These are phyloP conservation scores for Chaetophractus vellerosus DNA, from an alignment of 2,797 vertebrate genomes.

Conservation along the genomic window DNA sequence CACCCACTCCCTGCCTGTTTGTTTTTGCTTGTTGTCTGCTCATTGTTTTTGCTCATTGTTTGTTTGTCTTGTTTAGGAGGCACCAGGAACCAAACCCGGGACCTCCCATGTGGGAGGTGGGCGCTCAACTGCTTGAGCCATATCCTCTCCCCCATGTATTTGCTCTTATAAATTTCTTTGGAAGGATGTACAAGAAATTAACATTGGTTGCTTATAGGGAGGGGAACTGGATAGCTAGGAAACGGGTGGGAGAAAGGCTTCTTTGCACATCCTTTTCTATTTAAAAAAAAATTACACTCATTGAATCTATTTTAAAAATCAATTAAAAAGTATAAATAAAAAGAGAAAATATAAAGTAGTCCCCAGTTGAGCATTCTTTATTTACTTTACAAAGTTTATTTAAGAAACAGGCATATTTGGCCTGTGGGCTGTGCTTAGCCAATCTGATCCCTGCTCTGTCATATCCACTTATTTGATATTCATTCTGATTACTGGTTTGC, in stretches of 20 bases:
- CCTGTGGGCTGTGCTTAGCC: background rate
- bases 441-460: background rate
- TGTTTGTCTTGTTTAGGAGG: too few relatives aligned
- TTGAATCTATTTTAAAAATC: conserved; percentile 57
- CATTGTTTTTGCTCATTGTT: too few relatives aligned
- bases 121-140: too few relatives aligned
- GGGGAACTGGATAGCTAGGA: conserved; percentile 47
- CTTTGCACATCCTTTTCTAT: conserved; percentile 40
- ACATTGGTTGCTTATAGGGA: conserved; percentile 47
- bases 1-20: too few relatives aligned
- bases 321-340: conserved; percentile 60
- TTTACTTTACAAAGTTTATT: conserved; percentile 70
- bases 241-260: background rate
- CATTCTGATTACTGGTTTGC: background rate
- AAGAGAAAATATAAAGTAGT: conserved; percentile 55
- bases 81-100: too few relatives aligned
- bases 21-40: too few relatives aligned
- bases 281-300: conserved; percentile 4
- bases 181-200: conserved; percentile 60
- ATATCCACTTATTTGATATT: conserved; percentile 39
- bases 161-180: conserved; percentile 60
- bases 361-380: conserved; percentile 12
- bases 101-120: too few relatives aligned
- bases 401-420: conserved; percentile 25
- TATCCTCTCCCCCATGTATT: background rate